These are phyloP conservation scores for Ptyas mucosa DNA, from an alignment of 2,113 vertebrate genomes.

Conservation along the genomic window DNA sequence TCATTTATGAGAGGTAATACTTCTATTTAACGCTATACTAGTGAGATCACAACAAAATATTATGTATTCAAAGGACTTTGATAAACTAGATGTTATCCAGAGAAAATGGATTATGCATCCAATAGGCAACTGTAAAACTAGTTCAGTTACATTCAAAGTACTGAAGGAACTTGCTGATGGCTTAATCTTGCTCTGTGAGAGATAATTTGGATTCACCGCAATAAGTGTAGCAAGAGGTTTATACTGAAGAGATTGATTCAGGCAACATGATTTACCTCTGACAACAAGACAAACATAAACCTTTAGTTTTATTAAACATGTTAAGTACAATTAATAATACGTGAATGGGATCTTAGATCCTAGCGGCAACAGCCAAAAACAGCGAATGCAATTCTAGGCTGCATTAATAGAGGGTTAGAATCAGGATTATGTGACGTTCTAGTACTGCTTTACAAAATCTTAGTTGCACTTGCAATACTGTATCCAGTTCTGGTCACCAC, in stretches of 20 bases:
- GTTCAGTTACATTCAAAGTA: not conserved
- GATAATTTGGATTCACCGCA: not conserved
- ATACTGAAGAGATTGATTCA: not conserved
- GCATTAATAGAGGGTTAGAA: not conserved
- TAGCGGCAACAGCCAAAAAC: not conserved
- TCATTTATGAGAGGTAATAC: not conserved
- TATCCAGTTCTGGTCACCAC: not conserved
- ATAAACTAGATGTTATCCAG: not conserved
- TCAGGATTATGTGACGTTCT: not conserved
- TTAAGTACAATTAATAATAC: not conserved
- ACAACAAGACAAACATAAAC: not conserved
- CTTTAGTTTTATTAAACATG: not conserved
- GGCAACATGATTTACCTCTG: not conserved
- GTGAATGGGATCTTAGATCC: not conserved
- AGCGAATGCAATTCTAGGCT: not conserved
- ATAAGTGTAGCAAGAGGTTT: not conserved
- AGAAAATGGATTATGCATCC: not conserved
- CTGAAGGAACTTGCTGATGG: not conserved
- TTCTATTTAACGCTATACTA: not conserved
- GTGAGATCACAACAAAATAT: not conserved
- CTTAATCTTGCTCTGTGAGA: not conserved
- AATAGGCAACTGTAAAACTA: not conserved
- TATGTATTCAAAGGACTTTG: not conserved
- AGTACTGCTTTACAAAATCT: not conserved
- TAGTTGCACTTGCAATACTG: not conserved